Percentiles rank a stretch among this genome's conserved stretches.
Evolutionary conservation across 2,888 invertebrate genomes (phyloP).

Genomic region (Cheilosia soror): DNA sequence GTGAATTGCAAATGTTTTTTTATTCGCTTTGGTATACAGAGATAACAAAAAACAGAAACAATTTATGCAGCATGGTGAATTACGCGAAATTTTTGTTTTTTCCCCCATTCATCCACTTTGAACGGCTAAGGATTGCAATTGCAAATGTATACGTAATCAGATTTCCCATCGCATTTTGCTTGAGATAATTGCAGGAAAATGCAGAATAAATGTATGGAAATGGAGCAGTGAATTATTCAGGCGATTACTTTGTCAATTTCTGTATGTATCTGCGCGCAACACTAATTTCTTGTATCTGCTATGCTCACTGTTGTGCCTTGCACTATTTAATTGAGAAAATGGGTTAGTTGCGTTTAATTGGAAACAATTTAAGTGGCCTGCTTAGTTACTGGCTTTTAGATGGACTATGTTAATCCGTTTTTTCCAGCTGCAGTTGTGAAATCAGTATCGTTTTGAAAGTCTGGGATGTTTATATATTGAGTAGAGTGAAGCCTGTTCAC

Average conservation of each 20-base stretch:
- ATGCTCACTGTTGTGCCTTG: neutral
- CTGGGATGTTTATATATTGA: too few relatives aligned
- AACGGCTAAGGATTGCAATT: neutral
- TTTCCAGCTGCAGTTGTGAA: too few relatives aligned
- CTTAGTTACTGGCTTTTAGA: neutral
- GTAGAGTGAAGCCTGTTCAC: too few relatives aligned
- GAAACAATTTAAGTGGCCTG: neutral
- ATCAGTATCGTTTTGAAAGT: too few relatives aligned
- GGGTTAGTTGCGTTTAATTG: conserved; percentile 7
- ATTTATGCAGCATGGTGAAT: conserved; percentile 29
- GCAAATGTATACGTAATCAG: neutral
- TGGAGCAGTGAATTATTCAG: neutral
- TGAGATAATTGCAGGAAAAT: conserved; percentile 18
- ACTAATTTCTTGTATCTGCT: conserved; percentile 1
- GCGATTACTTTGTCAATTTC: neutral
- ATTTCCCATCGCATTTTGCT: conserved; percentile 4
- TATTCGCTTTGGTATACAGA: neutral
- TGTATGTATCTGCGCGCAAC: conserved; percentile 5
- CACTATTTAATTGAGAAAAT: neutral
- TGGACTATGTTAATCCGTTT: neutral
- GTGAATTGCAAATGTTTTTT: conserved; percentile 6
- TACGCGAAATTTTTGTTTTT: conserved; percentile 35
- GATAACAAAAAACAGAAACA: conserved; percentile 8
- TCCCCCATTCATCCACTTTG: neutral
- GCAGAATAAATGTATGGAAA: neutral